Conservation (phyloP, 2,113 vertebrate genomes). For the Varanus komodoensis region DNA sequence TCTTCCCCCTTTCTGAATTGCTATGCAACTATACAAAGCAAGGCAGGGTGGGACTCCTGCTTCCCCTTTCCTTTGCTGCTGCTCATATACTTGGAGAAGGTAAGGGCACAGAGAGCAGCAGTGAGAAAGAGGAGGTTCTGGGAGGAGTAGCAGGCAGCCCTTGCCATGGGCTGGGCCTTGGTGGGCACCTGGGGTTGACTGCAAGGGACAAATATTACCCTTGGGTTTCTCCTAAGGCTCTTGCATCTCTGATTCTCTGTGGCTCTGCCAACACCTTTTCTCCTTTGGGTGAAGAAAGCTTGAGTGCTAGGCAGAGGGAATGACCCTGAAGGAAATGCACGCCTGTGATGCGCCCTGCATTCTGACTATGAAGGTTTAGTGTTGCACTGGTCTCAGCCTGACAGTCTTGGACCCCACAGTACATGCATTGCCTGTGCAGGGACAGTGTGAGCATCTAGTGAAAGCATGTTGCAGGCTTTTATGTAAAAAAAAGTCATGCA, state of each 20-base stretch:
- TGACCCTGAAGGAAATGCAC: no score
- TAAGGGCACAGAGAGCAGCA: neutral
- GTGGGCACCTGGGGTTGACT: no score
- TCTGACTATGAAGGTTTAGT: neutral
- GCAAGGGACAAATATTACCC: no score
- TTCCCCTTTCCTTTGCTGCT: neutral
- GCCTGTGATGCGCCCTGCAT: neutral
- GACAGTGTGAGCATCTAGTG: neutral
- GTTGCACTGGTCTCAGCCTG: neutral
- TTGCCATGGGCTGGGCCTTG: neutral
- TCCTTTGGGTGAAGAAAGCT: no score
- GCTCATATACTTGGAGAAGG: neutral
- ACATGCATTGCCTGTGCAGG: neutral
- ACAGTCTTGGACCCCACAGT: neutral
- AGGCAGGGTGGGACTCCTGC: no score
- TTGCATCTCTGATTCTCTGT: no score
- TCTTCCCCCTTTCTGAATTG: neutral
- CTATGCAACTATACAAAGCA: neutral
- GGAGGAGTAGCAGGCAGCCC: neutral
- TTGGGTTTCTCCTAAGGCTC: no score
- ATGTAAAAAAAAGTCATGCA: neutral
- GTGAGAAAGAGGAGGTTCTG: neutral
- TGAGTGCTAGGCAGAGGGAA: no score
- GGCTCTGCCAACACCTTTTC: no score
- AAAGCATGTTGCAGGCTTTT: neutral